Percentiles rank a stretch among this genome's conserved stretches.
Conservation (phyloP, 2,113 vertebrate species). For the Ardeotis arabs region DNA sequence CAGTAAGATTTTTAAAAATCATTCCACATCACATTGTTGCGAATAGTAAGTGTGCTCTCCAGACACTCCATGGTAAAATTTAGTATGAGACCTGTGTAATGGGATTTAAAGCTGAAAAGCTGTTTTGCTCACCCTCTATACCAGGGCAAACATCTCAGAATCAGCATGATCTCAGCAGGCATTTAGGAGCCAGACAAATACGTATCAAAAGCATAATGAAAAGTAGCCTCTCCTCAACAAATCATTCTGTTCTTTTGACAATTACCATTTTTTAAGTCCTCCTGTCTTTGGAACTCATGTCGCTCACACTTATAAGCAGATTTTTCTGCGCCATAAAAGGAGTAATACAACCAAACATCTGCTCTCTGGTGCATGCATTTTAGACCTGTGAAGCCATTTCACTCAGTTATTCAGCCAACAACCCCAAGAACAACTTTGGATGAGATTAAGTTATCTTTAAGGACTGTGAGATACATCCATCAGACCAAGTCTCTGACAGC, state of each 20-base stretch:
- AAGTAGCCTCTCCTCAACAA: background rate
- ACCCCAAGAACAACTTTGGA: background rate
- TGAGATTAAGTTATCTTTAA: constrained; percentile 15
- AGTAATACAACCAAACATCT: background rate
- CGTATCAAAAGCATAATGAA: background rate
- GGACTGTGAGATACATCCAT: background rate
- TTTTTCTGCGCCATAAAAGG: background rate
- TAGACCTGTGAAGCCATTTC: background rate
- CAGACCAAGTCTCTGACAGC: background rate
- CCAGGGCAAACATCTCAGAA: background rate
- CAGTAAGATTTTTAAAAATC: background rate
- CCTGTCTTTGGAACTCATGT: background rate
- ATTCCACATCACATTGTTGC: background rate
- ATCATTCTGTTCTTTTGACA: background rate
- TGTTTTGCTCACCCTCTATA: background rate
- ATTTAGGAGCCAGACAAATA: background rate
- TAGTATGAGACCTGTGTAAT: background rate
- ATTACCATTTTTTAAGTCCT: background rate
- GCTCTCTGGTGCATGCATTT: background rate
- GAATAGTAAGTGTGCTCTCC: background rate
- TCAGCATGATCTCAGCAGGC: background rate
- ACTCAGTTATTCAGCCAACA: background rate
- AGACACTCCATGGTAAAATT: background rate
- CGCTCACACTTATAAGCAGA: background rate
- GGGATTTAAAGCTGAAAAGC: background rate